phyloP scores from a whole-genome alignment of 2,888 invertebrate genomes.

The Charanyca ferruginea region DNA sequence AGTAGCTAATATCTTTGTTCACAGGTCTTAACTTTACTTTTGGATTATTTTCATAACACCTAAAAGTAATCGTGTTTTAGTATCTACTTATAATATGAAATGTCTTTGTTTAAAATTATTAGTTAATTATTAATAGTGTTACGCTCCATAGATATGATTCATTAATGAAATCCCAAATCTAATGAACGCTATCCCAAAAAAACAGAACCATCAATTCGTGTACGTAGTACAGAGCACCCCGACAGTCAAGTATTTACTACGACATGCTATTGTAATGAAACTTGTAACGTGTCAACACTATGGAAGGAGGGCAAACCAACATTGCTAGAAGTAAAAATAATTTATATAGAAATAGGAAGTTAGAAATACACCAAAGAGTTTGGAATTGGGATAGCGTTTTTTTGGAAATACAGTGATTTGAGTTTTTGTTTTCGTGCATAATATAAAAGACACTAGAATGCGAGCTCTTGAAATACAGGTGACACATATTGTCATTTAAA shows the following conservation, averaged over 20 bases:
- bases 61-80: constrained; percentile 63
- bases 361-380: too few relatives aligned
- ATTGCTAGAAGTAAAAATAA: neutral
- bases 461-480: neutral
- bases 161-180: neutral
- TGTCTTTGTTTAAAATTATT: too few relatives aligned
- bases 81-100: neutral
- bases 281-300: neutral
- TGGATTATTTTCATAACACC: constrained; percentile 81
- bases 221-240: too few relatives aligned
- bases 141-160: neutral
- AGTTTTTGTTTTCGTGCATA: neutral
- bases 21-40: constrained; percentile 80
- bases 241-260: too few relatives aligned
- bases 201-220: neutral
- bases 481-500: too few relatives aligned
- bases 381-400: neutral
- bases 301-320: neutral
- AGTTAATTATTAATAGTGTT: too few relatives aligned
- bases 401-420: too few relatives aligned
- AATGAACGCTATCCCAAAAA: neutral
- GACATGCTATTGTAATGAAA: neutral
- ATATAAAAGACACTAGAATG: neutral
- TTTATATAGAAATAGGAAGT: neutral
- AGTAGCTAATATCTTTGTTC: constrained; percentile 83